Evolutionary conservation across 1,140 invertebrate genomes (phyloP).

Genomic region (Aplysia californica): DNA sequence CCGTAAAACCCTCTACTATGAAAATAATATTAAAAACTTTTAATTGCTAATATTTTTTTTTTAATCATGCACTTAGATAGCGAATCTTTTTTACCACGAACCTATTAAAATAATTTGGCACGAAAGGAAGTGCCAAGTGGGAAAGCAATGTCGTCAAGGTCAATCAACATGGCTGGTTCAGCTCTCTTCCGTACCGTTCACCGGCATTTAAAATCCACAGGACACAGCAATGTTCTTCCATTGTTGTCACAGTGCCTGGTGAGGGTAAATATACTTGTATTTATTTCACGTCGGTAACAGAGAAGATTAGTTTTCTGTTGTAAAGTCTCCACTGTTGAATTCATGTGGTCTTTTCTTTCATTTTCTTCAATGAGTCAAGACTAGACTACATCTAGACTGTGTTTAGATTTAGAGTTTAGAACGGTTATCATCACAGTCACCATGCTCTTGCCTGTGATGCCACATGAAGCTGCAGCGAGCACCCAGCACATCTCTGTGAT

Average conservation of each 20-base stretch:
- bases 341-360: background rate
- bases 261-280: background rate
- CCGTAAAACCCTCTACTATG: too few species aligned
- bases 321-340: background rate
- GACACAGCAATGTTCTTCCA: background rate
- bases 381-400: too few species aligned
- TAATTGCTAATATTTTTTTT: background rate
- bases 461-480: too few species aligned
- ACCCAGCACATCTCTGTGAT: too few species aligned
- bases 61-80: background rate
- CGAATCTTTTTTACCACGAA: background rate
- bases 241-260: background rate
- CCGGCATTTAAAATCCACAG: background rate
- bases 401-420: too few species aligned
- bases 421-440: too few species aligned
- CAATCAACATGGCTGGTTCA: conserved; percentile 3
- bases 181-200: background rate
- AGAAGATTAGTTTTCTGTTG: background rate
- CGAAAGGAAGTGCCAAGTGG: background rate
- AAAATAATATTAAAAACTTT: too few species aligned
- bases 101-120: too few species aligned
- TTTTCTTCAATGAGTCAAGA: too few species aligned
- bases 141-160: background rate
- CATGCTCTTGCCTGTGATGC: too few species aligned
- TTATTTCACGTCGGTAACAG: background rate